Percentiles rank a stretch among this genome's conserved stretches.
Conservation (phyloP, 1,140 invertebrate genomes). For the Amyelois transitella region DNA sequence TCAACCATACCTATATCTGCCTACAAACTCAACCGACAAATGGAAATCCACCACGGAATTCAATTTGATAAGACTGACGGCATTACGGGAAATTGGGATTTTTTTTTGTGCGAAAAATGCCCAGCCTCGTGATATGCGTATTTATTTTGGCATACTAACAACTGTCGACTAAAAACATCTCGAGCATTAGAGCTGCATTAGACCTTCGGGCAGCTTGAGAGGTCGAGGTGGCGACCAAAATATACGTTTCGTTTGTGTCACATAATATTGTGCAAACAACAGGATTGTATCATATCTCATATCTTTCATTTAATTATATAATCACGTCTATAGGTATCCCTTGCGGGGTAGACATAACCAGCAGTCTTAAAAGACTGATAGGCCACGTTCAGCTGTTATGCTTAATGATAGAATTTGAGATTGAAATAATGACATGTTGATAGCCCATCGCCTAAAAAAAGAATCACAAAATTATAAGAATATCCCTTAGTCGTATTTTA, state of each 20-base stretch:
- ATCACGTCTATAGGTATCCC: too few species aligned
- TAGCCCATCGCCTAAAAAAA: too few species aligned
- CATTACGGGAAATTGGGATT: background rate
- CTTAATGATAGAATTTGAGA: too few species aligned
- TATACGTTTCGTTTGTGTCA: constrained; percentile 5
- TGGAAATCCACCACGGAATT: background rate
- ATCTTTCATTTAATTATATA: too few species aligned
- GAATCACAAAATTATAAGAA: too few species aligned
- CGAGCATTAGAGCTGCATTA: constrained; percentile 20
- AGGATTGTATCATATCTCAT: too few species aligned
- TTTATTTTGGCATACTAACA: constrained; percentile 14
- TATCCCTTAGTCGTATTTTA: too few species aligned
- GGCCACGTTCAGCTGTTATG: too few species aligned
- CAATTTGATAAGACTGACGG: background rate
- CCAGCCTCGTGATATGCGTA: background rate
- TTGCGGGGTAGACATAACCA: too few species aligned
- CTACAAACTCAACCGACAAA: background rate
- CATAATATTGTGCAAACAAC: background rate
- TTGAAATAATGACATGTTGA: too few species aligned
- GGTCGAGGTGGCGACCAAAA: constrained; percentile 23
- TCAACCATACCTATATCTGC: background rate
- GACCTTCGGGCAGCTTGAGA: constrained; percentile 27
- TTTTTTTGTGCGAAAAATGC: background rate
- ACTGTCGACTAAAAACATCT: constrained; percentile 15
- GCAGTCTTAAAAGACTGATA: too few species aligned